These are phyloP conservation scores for Watsonalla cultraria DNA, from an alignment of 2,888 invertebrate genomes.

Conservation along the genomic window DNA sequence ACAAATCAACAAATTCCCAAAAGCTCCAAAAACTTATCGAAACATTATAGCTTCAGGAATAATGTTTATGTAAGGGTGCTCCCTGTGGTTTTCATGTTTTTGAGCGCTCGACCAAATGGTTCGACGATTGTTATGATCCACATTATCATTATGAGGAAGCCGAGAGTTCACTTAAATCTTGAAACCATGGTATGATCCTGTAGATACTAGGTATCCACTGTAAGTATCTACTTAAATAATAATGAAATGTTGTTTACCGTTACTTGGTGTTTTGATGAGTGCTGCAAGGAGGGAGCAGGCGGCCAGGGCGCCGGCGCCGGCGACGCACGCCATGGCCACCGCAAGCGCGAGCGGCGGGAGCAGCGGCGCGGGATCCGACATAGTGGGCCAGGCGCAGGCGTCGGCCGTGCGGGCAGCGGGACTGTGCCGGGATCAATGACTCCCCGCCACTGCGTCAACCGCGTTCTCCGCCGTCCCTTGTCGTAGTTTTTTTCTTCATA, in stretches of 20 bases:
- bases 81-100: too few relatives aligned
- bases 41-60: too few relatives aligned
- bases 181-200: too few relatives aligned
- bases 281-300: slow-evolving; percentile 64
- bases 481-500: slow-evolving; percentile 56
- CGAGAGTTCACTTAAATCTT: too few relatives aligned
- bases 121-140: too few relatives aligned
- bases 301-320: slow-evolving; percentile 64
- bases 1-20: too few relatives aligned
- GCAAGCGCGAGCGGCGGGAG: slow-evolving; percentile 59
- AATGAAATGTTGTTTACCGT: slow-evolving; percentile 48
- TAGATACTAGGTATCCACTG: neutral
- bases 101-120: too few relatives aligned
- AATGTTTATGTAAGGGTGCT: too few relatives aligned
- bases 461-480: slow-evolving; percentile 62
- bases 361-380: slow-evolving; percentile 56
- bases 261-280: slow-evolving; percentile 63
- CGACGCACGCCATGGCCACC: slow-evolving; percentile 52
- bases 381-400: slow-evolving; percentile 56
- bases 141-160: too few relatives aligned
- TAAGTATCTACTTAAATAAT: neutral
- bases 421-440: slow-evolving; percentile 75
- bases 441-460: slow-evolving; percentile 58
- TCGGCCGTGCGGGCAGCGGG: slow-evolving; percentile 65
- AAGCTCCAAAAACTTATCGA: too few relatives aligned